These are phyloP conservation scores for Laterallus jamaicensis DNA, from an alignment of 2,113 vertebrate genomes.

Conservation along the genomic window DNA sequence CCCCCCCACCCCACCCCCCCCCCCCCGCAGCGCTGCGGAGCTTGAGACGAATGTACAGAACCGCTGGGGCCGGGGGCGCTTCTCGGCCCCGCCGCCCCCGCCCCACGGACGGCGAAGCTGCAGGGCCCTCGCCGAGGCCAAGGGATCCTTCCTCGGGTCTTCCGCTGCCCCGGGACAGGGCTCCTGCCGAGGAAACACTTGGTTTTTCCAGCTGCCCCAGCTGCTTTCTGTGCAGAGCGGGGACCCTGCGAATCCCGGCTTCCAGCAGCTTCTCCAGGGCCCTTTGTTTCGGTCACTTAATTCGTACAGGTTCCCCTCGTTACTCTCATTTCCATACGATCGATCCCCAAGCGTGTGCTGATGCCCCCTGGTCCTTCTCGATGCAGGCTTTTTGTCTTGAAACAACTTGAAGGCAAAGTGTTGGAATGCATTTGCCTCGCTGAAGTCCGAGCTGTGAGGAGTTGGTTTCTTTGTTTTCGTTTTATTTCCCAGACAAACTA, in stretches of 20 bases:
- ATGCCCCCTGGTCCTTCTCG: not conserved
- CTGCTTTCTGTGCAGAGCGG: not conserved
- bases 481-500: not conserved
- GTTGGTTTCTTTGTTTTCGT: slow-evolving; percentile 7
- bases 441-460: slow-evolving; percentile 14
- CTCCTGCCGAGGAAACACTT: not conserved
- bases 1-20: not conserved
- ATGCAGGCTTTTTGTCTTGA: not conserved
- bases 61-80: not conserved
- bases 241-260: not conserved
- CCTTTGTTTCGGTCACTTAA: slow-evolving; percentile 21
- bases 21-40: not conserved
- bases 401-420: not conserved
- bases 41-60: slow-evolving; percentile 46
- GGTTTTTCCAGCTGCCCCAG: not conserved
- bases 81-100: not conserved
- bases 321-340: not conserved
- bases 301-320: not conserved
- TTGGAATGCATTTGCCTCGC: not conserved
- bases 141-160: not conserved
- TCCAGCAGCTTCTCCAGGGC: not conserved
- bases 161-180: not conserved
- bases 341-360: not conserved
- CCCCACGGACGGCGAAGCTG: not conserved
- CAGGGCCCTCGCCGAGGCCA: not conserved